Evolutionary conservation across 2,888 invertebrate species (phyloP).

Genomic region (Exephanes ischioxanthus): DNA sequence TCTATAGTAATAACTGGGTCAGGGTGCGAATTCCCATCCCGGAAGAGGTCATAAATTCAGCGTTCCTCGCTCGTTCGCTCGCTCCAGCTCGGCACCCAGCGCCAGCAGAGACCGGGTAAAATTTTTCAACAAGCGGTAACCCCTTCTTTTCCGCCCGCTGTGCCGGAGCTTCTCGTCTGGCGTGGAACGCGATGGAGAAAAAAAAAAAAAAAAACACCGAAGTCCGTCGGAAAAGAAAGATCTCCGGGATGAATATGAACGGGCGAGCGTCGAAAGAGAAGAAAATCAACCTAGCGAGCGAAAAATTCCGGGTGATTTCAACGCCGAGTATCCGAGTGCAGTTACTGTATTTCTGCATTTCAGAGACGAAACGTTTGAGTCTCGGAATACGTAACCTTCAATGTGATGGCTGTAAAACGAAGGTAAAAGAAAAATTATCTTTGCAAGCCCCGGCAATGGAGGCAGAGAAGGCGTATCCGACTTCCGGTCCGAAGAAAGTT

Average conservation of each 20-base stretch:
- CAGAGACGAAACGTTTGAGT: not conserved
- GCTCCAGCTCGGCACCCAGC: conserved; percentile 19
- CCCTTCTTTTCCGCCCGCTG: conserved; percentile 8
- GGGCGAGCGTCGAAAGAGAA: conserved; percentile 13
- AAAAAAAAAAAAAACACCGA: conserved; percentile 11
- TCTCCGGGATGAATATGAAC: conserved; percentile 39
- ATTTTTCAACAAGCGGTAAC: conserved; percentile 48
- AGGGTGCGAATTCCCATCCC: conserved; percentile 47
- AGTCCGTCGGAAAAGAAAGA: conserved; percentile 1
- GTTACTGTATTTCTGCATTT: conserved; percentile 5
- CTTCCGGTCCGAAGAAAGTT: not conserved
- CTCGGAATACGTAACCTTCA: not conserved
- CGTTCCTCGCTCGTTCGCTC: conserved; percentile 37
- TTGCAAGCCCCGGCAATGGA: not conserved
- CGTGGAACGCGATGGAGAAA: not conserved
- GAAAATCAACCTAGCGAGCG: conserved; percentile 10
- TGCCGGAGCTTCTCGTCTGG: conserved; percentile 19
- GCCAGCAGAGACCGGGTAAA: conserved; percentile 14
- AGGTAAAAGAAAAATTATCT: not conserved
- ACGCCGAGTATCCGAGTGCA: conserved; percentile 46
- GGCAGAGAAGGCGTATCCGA: not conserved
- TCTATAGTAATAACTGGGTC: conserved; percentile 57
- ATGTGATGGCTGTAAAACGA: not conserved
- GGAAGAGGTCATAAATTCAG: conserved; percentile 56
- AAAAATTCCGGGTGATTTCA: conserved; percentile 58